Evolutionary conservation across 2,797 vertebrate species (phyloP).

Genomic region (Hippoglossus hippoglossus): DNA sequence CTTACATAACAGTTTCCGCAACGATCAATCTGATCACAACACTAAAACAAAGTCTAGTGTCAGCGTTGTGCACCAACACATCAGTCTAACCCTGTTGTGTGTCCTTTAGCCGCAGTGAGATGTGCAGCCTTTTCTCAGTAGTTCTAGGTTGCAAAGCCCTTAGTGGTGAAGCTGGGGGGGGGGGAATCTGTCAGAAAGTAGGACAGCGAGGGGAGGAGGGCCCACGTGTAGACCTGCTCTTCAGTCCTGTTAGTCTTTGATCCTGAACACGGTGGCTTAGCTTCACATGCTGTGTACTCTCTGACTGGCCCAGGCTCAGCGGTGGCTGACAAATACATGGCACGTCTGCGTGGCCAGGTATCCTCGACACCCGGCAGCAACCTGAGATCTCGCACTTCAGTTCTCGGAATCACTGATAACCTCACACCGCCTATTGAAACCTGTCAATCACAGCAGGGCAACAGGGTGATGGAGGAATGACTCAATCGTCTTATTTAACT

Average conservation of each 20-base stretch:
- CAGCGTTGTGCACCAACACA: slow-evolving; percentile 6
- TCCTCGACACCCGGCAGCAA: slow-evolving; percentile 41
- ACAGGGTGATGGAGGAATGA: neutral
- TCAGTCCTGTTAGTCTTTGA: slow-evolving; percentile 64
- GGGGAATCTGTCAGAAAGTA: slow-evolving; percentile 61
- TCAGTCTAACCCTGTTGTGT: slow-evolving; percentile 31
- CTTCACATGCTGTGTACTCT: slow-evolving; percentile 29
- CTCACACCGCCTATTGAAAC: neutral
- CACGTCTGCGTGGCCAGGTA: slow-evolving; percentile 40
- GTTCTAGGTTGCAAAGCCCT: slow-evolving; percentile 26
- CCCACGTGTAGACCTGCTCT: slow-evolving; percentile 46
- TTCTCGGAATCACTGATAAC: neutral
- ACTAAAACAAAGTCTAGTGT: neutral
- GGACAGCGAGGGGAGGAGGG: slow-evolving; percentile 59
- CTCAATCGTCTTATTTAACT: neutral
- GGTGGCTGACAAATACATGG: slow-evolving; percentile 56
- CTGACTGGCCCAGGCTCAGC: slow-evolving; percentile 38
- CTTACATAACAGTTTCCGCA: too few species aligned
- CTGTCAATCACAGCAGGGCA: neutral
- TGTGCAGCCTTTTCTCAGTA: slow-evolving; percentile 17
- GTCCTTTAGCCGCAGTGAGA: slow-evolving; percentile 6
- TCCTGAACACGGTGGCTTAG: slow-evolving; percentile 59
- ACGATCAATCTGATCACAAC: neutral
- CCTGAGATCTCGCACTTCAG: neutral
- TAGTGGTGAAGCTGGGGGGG: slow-evolving; percentile 7